Conservation (phyloP, 2,888 invertebrate species). For the Phortica magna region DNA sequence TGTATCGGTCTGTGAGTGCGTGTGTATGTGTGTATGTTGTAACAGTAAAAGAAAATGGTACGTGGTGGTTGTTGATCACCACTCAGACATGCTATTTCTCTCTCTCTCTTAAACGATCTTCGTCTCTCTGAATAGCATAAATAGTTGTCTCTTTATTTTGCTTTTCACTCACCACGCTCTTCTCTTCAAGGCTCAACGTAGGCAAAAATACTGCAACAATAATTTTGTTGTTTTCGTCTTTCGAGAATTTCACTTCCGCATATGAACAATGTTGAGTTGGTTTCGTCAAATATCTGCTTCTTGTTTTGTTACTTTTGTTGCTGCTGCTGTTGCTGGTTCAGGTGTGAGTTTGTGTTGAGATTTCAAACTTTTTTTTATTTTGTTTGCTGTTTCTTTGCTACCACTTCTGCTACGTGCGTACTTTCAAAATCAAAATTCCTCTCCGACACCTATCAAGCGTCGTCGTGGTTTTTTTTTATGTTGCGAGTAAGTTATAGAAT, state of each 20-base stretch:
- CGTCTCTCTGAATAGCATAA: not conserved
- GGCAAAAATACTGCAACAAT: constrained; percentile 36
- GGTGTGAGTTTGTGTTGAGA: constrained; percentile 23
- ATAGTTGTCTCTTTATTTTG: constrained; percentile 31
- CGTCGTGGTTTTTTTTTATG: constrained; percentile 32
- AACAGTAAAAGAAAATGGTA: constrained; percentile 28
- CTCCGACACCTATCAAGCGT: not conserved
- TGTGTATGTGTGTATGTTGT: constrained; percentile 9
- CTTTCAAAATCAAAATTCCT: constrained; percentile 57
- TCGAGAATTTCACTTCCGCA: constrained; percentile 73
- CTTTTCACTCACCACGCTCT: not conserved
- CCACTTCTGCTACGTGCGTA: constrained; percentile 38
- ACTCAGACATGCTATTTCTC: not conserved
- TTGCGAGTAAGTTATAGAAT: too few relatives aligned
- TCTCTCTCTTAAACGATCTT: not conserved
- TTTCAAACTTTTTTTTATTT: constrained; percentile 10
- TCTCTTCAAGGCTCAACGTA: constrained; percentile 40
- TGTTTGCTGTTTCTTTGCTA: constrained; percentile 39
- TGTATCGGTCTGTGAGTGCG: not conserved
- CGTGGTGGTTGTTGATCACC: constrained; percentile 4
- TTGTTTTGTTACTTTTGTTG: not conserved
- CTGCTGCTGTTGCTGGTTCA: constrained; percentile 2
- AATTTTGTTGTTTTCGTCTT: constrained; percentile 28
- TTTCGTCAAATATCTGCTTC: not conserved
- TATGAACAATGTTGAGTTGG: constrained; percentile 37